Conservation (phyloP, 2,797 vertebrate species). For the Gambelia wislizenii region DNA sequence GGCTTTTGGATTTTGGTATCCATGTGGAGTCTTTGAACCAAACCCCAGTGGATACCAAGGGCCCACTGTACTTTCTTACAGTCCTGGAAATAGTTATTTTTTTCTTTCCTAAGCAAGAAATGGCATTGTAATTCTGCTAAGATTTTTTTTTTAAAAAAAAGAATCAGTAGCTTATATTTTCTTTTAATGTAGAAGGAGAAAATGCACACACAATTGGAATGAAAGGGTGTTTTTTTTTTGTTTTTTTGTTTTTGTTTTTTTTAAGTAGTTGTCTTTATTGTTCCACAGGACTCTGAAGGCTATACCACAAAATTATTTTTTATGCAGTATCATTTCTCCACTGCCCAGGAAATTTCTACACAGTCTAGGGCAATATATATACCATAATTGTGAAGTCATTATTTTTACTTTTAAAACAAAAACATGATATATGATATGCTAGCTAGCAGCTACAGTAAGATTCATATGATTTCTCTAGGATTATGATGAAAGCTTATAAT, state of each 20-base stretch:
- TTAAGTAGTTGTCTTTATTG: background rate
- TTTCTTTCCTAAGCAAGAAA: background rate
- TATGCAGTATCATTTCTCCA: background rate
- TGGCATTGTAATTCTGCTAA: background rate
- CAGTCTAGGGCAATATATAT: background rate
- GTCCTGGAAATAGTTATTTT: background rate
- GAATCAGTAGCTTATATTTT: background rate
- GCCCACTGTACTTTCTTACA: too few relatives aligned
- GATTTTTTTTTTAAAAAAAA: background rate
- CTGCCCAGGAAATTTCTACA: background rate
- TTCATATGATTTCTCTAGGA: constrained; percentile 47
- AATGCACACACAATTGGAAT: background rate
- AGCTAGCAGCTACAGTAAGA: constrained; percentile 38
- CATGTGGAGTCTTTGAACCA: too few relatives aligned
- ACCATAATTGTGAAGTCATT: background rate
- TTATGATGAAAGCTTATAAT: constrained; percentile 34
- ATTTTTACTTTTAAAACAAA: constrained; percentile 42
- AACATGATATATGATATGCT: constrained; percentile 1
- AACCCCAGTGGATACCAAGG: too few relatives aligned
- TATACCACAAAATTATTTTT: fast-evolving
- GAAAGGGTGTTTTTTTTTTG: background rate
- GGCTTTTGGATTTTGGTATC: too few relatives aligned
- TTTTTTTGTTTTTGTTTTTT: constrained; percentile 5
- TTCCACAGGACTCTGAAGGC: background rate
- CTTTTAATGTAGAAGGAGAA: too few relatives aligned